Base-by-base conservation (phyloP, 2,113 vertebrate species). In the Atherinomorus stipes region DNA sequence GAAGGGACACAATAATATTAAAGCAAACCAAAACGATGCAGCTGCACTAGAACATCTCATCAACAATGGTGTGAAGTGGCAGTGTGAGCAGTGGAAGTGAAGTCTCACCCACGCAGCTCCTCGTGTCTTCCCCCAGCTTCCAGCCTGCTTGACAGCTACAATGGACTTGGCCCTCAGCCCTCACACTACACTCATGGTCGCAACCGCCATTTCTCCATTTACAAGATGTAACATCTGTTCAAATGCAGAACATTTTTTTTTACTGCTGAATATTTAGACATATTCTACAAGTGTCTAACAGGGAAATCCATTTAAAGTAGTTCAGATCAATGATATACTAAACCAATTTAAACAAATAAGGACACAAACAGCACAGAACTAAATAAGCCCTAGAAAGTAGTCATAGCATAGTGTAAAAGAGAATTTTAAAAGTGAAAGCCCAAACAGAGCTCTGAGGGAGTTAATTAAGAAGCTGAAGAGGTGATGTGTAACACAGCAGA, bases 121-220 rank as follows among this genome's bases (percentile, higher is more conserved):
- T 86, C 64, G 28, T 68, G 83, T 94, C 90, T 3, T 68, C 6
- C 2, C 26, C 84, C 64, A 95, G 70, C 56, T 75, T 67, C 94
- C 94, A 95, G 34, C 94, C 93, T 1, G 71, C 53, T 64, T 37
- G 88, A 82, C 95, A 95, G 88, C 87, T 84, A 67, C 95, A 95
- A 52, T 88, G 88, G 44, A 94, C 58, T 0, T 31, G 80, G 3
- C 90, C 89, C 47, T 93, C 91, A 0, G 85, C 80, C 10, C 81
- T 69, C 40, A 89, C 31, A 0, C 71, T 75, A 47, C 95, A 95
- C 1, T 49, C 3, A 34, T 95, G 94, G 2, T 91, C 88, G 51
- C 95, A 95, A 4, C 95, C 95, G 0, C 94, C 94, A 25, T 95
- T 95, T 75, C 93, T 89, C 73, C 90, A 79, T 26, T 71, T 77